Percentiles rank a stretch among this genome's conserved stretches.
phyloP scores from a whole-genome alignment of 2,113 vertebrate genomes.

The Desmodus rotundus region DNA sequence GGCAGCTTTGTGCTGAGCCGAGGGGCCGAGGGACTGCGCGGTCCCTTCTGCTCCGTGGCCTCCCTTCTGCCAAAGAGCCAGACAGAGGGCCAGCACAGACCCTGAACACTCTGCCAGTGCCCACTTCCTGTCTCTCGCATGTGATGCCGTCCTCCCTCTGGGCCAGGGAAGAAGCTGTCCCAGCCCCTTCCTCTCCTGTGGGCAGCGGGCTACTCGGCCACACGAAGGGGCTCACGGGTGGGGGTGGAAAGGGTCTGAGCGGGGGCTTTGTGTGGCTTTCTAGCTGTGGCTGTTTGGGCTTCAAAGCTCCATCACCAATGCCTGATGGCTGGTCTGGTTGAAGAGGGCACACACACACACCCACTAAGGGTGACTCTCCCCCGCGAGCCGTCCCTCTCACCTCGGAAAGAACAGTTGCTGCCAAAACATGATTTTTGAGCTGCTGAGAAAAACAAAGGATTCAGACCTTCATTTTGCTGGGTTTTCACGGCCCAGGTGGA shows the following conservation, averaged over 20 bases:
- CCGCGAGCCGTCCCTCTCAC: background rate
- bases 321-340: background rate
- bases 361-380: background rate
- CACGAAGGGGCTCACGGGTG: background rate
- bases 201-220: background rate
- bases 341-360: background rate
- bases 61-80: slow-evolving; percentile 41
- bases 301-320: background rate
- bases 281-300: background rate
- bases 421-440: background rate
- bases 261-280: too few relatives aligned
- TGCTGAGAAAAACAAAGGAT: background rate
- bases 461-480: background rate
- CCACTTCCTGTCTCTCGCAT: background rate
- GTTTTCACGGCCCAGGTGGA: background rate
- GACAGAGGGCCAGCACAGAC: background rate
- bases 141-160: background rate
- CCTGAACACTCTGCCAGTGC: background rate
- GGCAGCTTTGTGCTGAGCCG: slow-evolving; percentile 73
- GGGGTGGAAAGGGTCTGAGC: background rate
- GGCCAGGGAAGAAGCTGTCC: background rate
- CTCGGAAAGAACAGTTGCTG: background rate
- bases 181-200: background rate
- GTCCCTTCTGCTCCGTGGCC: slow-evolving; percentile 8
- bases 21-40: slow-evolving; percentile 69